Base-by-base conservation (phyloP, 1,140 invertebrate genomes). In the Drosophila subpulchrella region DNA sequence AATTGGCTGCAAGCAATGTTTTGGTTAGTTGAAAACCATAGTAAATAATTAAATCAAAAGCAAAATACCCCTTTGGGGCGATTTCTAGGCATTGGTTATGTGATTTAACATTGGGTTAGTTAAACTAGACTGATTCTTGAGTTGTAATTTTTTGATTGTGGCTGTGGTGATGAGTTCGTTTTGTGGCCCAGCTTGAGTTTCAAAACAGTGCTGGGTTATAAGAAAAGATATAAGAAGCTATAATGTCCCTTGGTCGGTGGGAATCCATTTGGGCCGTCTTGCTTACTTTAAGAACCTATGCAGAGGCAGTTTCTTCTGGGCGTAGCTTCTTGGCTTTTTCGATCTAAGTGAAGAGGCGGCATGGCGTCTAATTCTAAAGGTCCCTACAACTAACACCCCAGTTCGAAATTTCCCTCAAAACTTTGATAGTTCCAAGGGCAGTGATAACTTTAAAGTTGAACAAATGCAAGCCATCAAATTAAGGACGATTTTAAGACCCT, bases 1-100 rank as follows among this genome's bases (percentile, higher is more conserved):
- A 39, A 74, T 48, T 50, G 36, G 46, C 79, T 82, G 79, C n/a
- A 82, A 82, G 62, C 55, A 81, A 74, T 17, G 0, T 24, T 42
- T 34, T 42, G 70, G 24, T 55, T 63, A 47, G 56, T 70, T 15
- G 2, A 3, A 48, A 56, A 62, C n/a, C 1, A 50, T 50, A 17
- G 15, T 20, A 20, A 58, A 36, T 3, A 66, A 59, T 10, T 12
- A 10, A 75, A 68, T 30, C 13, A 32, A 78, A 36, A 48, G 13
- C 30, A 27, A 72, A 48, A 20, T 46, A 39, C 20, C 30, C 5
- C 5, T 0, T 27, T 59, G 4, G 3, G 53, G 38, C 60, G 59
- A 81, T 60, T 70, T 66, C 78, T 66, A 66, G 63, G 17, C 50
- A 61, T 41, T 46, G 10, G 20, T 44, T 27, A 3, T 3, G 5